Evolutionary conservation across 2,888 invertebrate genomes (phyloP), one percentile per base, ranked within the genome.

Genomic region (Xiphydria camelus): DNA sequence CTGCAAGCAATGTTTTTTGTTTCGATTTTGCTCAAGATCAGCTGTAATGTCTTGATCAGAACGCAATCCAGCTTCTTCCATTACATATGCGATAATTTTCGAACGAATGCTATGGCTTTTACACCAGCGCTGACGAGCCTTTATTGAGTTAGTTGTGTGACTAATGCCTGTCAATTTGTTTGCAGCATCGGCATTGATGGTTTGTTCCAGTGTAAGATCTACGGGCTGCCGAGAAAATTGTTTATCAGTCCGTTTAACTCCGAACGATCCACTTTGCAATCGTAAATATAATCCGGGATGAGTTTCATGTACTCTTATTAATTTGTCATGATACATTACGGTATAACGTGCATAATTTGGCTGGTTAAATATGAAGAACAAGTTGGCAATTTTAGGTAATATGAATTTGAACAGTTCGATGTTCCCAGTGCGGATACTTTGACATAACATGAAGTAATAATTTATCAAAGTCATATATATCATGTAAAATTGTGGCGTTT

Each of bases 141-240:
- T n/a, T 6, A 26, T 38, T 3, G 38, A 38, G 29, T 25, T 38
- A n/a, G 38, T 38, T 10, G 10, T 9, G 14, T 38, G 25, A n/a
- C n/a, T n/a, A n/a, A n/a, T n/a, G n/a, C n/a, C n/a, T n/a, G n/a
- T n/a, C n/a, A n/a, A n/a, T n/a, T n/a, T n/a, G n/a, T n/a, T n/a
- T n/a, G n/a, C n/a, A n/a, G n/a, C n/a, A n/a, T n/a, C n/a, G n/a
- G n/a, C n/a, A n/a, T n/a, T n/a, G n/a, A n/a, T n/a, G n/a, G 68
- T 70, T 50, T 69, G 67, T 42, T 70, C 69, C 5, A 70, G 41
- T 14, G 58, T 57, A 4, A 70, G 41, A 49, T 71, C 72, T 41
- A 68, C 53, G 19, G 55, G 57, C 6, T 51, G 47, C 41, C 53
- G 21, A 15, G 59, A 70, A 54, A 69, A 73, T 10, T 60, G 38